Base-by-base conservation (phyloP, 2,888 invertebrate genomes). In the Plagodis pulveraria region DNA sequence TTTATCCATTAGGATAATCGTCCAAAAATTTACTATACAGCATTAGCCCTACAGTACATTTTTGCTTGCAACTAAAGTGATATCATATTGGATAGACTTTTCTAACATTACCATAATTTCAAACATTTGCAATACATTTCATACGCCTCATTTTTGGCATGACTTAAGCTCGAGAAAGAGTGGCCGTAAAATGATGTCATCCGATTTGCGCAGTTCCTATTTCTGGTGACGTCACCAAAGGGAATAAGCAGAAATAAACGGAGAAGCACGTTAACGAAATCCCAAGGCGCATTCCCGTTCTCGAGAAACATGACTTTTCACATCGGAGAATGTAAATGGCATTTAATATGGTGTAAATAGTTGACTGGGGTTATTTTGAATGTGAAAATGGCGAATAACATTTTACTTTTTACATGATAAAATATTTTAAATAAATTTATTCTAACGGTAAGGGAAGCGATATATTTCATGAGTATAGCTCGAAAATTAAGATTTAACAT, bases 311-410 rank as follows among this genome's bases (percentile, higher is more conserved):
- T 70, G 75, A 77, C 73, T 78, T 70, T 72, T 73, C 73, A 74
- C 72, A 74, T 76, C 70, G 69, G 62, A 55, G 62, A 69, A 77
- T 78, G 68, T 72, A 74, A 79, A 79, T 77, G 67, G 68, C 69
- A 66, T 73, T 67, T 67, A 73, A 64, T 60, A 51, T 48, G 50
- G 50, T 57, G 61, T 59, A 56, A 58, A 58, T 48, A 42, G 57
- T 58, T 58, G 48, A 45, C 43, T 47, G 53, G 56, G 61, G 41
- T 52, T 58, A 45, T 50, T 57, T 22, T 12, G 47, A 50, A 50
- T 49, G 52, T 32, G 44, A 43, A 36, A 41, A 56, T 48, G 10
- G 48, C 12, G 12, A 22, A 41, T 47, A 42, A 35, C 35, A 22
- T 22, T 22, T 22, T 22, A 22, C 4, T 22, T 22, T 22, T 22